A percentile compares a stretch with the other conserved stretches of the same genome.
These are phyloP conservation scores for Australoheros scitulus DNA, from an alignment of 2,113 vertebrate species.

Conservation along the genomic window DNA sequence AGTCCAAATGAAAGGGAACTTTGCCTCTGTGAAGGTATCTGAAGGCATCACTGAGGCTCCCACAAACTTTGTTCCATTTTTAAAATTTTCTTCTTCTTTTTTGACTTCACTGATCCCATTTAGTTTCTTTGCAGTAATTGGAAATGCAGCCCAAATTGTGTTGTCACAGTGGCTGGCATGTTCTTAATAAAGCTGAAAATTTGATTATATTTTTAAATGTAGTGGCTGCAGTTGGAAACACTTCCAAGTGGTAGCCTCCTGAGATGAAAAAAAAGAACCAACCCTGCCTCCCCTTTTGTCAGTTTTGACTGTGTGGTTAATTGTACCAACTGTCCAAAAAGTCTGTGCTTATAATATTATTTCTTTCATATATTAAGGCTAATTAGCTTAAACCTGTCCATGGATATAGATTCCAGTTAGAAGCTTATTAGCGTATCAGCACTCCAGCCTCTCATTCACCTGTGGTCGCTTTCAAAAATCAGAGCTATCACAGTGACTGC, in stretches of 20 bases:
- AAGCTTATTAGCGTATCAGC: neutral
- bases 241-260: neutral
- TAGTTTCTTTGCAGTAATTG: neutral
- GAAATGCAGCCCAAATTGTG: neutral
- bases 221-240: neutral
- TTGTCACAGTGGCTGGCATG: neutral
- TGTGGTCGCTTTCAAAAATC: neutral
- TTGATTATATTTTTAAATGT: neutral
- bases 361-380: neutral
- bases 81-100: neutral
- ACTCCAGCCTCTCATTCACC: neutral
- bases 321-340: neutral
- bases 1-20: conserved; percentile 1
- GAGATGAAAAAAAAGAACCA: neutral
- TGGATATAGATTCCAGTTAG: too few species aligned
- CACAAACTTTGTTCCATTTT: neutral
- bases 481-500: neutral
- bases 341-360: neutral
- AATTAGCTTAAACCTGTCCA: neutral
- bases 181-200: neutral
- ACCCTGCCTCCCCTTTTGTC: neutral
- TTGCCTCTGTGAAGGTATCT: neutral
- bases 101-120: neutral
- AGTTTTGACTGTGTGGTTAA: neutral
- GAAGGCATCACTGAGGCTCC: neutral